Percentiles rank a stretch among this genome's conserved stretches.
Evolutionary conservation across 2,113 vertebrate genomes (phyloP).

Genomic region (Ariopsis seemanni): DNA sequence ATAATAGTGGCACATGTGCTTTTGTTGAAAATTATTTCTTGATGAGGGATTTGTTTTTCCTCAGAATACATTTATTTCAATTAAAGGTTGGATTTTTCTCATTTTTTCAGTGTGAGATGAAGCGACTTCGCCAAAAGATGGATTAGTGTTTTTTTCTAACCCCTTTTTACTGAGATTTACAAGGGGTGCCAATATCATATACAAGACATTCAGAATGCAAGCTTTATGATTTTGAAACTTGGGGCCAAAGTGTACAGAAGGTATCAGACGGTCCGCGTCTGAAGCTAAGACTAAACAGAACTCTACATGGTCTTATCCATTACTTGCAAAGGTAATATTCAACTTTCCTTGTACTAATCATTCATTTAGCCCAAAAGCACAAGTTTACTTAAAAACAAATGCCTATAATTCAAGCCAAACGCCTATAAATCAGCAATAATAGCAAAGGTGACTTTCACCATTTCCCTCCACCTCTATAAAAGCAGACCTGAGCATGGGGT

Average conservation of each 20-base stretch:
- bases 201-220: background rate
- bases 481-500: conserved; percentile 18
- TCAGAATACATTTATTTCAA: no score
- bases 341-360: background rate
- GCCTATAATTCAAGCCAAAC: background rate
- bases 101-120: no score
- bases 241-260: background rate
- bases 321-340: background rate
- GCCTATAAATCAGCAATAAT: conserved; percentile 14
- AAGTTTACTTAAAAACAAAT: background rate
- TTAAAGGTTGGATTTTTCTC: no score
- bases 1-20: no score
- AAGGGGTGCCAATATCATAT: background rate
- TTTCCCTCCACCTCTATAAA: background rate
- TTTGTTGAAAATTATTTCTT: no score
- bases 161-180: no score
- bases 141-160: no score
- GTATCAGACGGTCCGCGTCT: no score
- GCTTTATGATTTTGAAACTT: background rate
- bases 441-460: background rate
- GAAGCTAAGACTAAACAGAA: background rate
- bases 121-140: no score
- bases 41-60: no score
- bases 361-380: background rate
- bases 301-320: background rate